Conservation (phyloP, 2,797 vertebrate species). For the Diceros bicornis region DNA sequence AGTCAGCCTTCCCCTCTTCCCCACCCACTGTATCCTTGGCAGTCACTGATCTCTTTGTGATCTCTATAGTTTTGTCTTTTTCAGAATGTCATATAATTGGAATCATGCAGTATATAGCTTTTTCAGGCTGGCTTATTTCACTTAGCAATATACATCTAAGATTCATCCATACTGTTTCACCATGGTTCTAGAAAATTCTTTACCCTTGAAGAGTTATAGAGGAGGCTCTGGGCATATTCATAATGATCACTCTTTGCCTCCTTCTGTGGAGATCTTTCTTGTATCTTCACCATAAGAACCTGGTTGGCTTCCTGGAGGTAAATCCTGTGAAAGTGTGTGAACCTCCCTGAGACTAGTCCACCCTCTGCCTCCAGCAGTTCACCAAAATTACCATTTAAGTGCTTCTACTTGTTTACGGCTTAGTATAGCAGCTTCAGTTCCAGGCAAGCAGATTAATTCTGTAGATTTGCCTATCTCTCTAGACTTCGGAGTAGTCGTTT, state of each 20-base stretch:
- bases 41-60: neutral
- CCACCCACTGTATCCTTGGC: neutral
- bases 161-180: neutral
- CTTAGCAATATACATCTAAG: neutral
- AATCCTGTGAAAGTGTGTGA: neutral
- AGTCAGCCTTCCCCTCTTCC: neutral
- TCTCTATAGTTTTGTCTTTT: neutral
- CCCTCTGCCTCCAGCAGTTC: neutral
- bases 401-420: neutral
- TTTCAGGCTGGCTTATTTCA: neutral
- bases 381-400: neutral
- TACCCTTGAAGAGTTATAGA: neutral
- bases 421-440: neutral
- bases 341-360: neutral
- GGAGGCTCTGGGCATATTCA: neutral
- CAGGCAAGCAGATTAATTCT: neutral
- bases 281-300: neutral
- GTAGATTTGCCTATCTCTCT: fast-evolving
- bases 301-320: neutral
- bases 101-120: neutral
- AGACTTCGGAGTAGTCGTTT: neutral
- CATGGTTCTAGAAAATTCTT: neutral
- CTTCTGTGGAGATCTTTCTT: neutral
- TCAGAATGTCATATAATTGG: neutral
- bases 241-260: neutral